Percentiles rank a stretch among this genome's conserved stretches.
Conservation (phyloP, 1,140 invertebrate genomes). For the Eupristina koningsbergeri region DNA sequence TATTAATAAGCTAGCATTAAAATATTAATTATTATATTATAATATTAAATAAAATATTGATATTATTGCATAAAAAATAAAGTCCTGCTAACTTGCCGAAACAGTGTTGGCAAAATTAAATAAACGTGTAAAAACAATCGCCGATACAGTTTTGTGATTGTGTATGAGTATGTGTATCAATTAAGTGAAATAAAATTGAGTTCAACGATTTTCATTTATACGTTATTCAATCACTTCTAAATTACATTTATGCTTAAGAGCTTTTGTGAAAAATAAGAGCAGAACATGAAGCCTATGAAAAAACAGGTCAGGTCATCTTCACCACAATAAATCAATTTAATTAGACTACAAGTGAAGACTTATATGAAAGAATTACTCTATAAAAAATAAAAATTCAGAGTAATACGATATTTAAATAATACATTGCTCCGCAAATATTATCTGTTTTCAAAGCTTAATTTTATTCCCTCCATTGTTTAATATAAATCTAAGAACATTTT, state of each 20-base stretch:
- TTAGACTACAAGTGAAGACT: conserved; percentile 38
- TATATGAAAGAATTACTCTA: conserved; percentile 34
- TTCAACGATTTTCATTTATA: neutral
- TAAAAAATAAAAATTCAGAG: conserved; percentile 15
- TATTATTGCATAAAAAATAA: no score
- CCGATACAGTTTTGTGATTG: no score
- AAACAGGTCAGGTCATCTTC: conserved; percentile 10
- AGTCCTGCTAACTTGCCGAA: no score
- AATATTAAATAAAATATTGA: no score
- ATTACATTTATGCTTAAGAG: conserved; percentile 3
- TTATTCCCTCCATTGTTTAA: no score
- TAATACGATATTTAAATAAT: neutral
- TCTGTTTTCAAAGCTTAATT: neutral
- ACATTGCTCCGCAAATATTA: neutral
- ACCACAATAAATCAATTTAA: conserved; percentile 21
- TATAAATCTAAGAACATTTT: no score
- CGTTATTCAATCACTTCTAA: neutral
- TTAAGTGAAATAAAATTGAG: neutral
- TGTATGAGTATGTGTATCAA: neutral
- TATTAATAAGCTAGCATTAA: no score
- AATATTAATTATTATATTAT: no score
- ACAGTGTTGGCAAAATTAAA: no score
- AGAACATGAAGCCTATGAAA: conserved; percentile 43
- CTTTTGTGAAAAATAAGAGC: conserved; percentile 42
- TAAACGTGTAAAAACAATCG: no score